Evolutionary conservation across 2,113 vertebrate genomes (phyloP).

Genomic region (Bujurquina vittata): DNA sequence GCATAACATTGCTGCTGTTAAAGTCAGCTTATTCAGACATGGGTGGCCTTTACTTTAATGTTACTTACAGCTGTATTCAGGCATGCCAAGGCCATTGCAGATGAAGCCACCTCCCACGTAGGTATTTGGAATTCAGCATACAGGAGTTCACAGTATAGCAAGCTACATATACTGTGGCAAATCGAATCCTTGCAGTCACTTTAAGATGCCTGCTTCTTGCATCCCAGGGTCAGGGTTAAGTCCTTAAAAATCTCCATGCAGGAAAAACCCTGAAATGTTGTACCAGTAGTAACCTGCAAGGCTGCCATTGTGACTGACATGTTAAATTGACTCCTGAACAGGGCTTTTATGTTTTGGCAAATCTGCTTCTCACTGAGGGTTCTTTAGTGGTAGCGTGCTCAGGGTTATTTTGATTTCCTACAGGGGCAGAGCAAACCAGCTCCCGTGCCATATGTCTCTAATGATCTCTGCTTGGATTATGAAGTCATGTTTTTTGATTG

Average conservation of each 20-base stretch:
- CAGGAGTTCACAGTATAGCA: not conserved
- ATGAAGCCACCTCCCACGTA: not conserved
- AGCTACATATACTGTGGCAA: not conserved
- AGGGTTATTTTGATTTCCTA: conserved; percentile 25
- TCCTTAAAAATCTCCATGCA: not conserved
- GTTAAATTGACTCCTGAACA: not conserved
- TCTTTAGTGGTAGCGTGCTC: not conserved
- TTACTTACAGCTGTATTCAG: not conserved
- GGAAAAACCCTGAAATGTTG: not conserved
- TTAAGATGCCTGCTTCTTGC: not conserved
- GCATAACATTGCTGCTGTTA: not conserved
- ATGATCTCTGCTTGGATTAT: conserved; percentile 38
- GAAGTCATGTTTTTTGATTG: conserved; percentile 58
- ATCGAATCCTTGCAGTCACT: not conserved
- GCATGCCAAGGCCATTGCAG: not conserved
- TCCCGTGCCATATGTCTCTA: conserved; percentile 23
- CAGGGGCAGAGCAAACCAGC: not conserved
- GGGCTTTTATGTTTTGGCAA: conserved; percentile 9
- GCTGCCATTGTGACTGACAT: not conserved
- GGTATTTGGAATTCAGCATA: not conserved
- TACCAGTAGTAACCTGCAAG: not conserved
- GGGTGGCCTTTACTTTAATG: not conserved
- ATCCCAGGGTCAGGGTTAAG: not conserved
- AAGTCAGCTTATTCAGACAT: not conserved
- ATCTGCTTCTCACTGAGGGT: not conserved